Evolutionary conservation across 2,113 vertebrate species (phyloP).

Genomic region (Microcebus tavaratra): DNA sequence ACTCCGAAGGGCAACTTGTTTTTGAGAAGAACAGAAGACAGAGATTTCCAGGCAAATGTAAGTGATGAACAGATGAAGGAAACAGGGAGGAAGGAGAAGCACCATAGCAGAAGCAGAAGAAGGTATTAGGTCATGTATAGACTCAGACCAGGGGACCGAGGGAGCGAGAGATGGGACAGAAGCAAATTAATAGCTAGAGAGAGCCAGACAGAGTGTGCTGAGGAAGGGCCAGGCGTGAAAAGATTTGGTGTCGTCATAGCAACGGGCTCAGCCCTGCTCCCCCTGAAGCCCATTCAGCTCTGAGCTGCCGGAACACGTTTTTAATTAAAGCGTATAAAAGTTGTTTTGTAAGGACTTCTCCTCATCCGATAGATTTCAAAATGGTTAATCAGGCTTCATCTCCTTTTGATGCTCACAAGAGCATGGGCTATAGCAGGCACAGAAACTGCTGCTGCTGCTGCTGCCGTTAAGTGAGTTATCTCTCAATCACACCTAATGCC

Average conservation of each 20-base stretch:
- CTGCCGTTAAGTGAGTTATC: slow-evolving; percentile 67
- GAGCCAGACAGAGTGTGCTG: slow-evolving; percentile 74
- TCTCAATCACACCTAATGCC: slow-evolving; percentile 74
- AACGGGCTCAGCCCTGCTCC: slow-evolving; percentile 87
- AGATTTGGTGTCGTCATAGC: slow-evolving; percentile 91
- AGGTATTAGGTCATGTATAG: neutral
- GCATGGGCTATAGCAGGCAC: slow-evolving; percentile 71
- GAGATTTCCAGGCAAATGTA: neutral
- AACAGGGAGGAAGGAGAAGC: neutral
- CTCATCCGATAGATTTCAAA: slow-evolving; percentile 82
- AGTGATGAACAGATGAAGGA: neutral
- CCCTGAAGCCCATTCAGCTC: slow-evolving; percentile 87
- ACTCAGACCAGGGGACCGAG: slow-evolving; percentile 4
- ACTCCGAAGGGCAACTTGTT: slow-evolving; percentile 20
- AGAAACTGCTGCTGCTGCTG: slow-evolving; percentile 39
- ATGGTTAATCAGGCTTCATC: slow-evolving; percentile 84
- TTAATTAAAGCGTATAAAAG: slow-evolving; percentile 85
- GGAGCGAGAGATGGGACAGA: slow-evolving; percentile 60
- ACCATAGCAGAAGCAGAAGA: neutral
- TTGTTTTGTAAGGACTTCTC: slow-evolving; percentile 84
- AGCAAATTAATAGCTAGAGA: slow-evolving; percentile 75
- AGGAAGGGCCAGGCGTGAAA: slow-evolving; percentile 83
- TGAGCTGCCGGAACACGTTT: slow-evolving; percentile 83
- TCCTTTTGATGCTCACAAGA: slow-evolving; percentile 84
- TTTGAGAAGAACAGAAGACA: slow-evolving; percentile 22